Conservation (phyloP, 2,797 vertebrate genomes). For the Dendrocincla fuliginosa region DNA sequence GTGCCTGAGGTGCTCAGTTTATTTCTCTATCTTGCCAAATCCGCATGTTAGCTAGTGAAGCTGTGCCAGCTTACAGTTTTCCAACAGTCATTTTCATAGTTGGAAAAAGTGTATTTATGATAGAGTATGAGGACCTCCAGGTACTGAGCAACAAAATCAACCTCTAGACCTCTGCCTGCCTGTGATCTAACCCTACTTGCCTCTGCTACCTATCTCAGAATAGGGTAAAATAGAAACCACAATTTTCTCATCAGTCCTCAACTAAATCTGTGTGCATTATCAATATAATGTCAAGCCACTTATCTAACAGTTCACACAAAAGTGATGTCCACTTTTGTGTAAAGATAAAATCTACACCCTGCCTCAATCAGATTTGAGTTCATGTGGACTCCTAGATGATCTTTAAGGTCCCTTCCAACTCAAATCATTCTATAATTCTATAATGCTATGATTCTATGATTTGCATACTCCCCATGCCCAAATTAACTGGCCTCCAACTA, state of each 20-base stretch:
- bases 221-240: neutral
- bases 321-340: neutral
- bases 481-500: neutral
- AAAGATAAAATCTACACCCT: neutral
- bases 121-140: neutral
- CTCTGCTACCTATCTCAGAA: neutral
- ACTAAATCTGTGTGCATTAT: neutral
- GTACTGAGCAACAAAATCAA: neutral
- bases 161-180: neutral
- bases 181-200: neutral
- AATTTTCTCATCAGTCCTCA: neutral
- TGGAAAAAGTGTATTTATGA: neutral
- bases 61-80: neutral
- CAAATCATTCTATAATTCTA: neutral
- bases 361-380: neutral
- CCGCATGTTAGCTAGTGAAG: neutral
- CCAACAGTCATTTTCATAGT: neutral
- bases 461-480: neutral
- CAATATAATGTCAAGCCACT: neutral
- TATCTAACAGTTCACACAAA: neutral
- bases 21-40: neutral
- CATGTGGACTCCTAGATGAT: neutral
- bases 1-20: neutral
- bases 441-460: neutral
- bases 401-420: neutral